Base-by-base conservation (phyloP, 1,140 invertebrate genomes). In the Heliconius eleuchia region DNA sequence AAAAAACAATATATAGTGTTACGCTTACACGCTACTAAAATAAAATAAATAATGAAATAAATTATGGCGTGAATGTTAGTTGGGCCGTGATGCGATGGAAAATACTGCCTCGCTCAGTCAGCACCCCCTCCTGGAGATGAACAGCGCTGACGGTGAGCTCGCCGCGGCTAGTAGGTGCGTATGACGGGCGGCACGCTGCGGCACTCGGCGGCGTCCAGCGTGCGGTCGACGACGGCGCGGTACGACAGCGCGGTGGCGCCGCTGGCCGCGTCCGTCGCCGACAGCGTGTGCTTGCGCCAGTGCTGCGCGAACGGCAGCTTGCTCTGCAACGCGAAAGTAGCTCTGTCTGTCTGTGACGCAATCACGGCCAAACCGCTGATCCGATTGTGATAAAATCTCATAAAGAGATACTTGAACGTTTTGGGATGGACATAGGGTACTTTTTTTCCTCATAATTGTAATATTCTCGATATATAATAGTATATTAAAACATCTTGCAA, bases 221-320 rank as follows among this genome's bases (percentile, higher is more conserved):
- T 98, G 4, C 96, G 86, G 92, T 99, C 98, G 89, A 99, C 98
- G 23, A 99, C 98, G 23, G 98, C 97, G 70, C 98, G 95, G 94
- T 99, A 99, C 7, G 95, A 95, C 39, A 99, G 95, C 50, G 92
- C 95, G 18, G 97, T 97, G 95, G 96, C 96, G 86, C 98, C 98
- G 71, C 96, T 96, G 37, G 95, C 93, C 2, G 93, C 84, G 82
- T 98, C 95, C 0, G 97, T 95, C 50, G 95, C 96, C 85, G 97
- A 96, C 7, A 99, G 90, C 0, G 98, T 98, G 93, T 99, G 98
- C 91, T 99, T 99, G 55, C 98, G 95, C 98, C 98, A 99, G 91
- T 99, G 98, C 80, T 99, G 91, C 82, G 96, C 96, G 73, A 97
- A 92, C 3, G 96, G 94, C 81, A 96, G 95, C 87, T 96, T 96